phyloP scores from a whole-genome alignment of 2,888 invertebrate species.

The Plutella xylostella region DNA sequence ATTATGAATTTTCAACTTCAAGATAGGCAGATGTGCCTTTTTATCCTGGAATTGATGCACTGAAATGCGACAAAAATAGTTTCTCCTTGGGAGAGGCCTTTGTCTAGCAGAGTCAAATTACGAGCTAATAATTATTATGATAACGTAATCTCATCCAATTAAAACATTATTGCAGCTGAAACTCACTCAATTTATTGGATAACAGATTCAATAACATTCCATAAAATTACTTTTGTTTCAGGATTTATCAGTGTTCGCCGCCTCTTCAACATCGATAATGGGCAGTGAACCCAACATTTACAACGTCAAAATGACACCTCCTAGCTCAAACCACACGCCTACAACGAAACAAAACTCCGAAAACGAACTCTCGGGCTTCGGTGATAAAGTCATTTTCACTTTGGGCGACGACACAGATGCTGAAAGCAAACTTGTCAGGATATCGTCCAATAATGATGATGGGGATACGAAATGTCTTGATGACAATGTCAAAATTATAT shows the following conservation, averaged over 20 bases:
- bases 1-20: too few species aligned
- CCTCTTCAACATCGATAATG: constrained; percentile 57
- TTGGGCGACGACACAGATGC: constrained; percentile 37
- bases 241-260: constrained; percentile 44
- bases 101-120: too few species aligned
- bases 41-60: too few species aligned
- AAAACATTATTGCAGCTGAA: too few species aligned
- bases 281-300: constrained; percentile 63
- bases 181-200: too few species aligned
- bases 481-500: constrained; percentile 46
- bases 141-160: too few species aligned
- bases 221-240: too few species aligned
- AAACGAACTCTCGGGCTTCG: constrained; percentile 8
- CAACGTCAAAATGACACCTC: constrained; percentile 39
- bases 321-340: constrained; percentile 38
- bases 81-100: too few species aligned
- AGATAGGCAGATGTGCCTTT: too few species aligned
- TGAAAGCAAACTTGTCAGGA: constrained; percentile 38
- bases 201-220: too few species aligned
- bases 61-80: too few species aligned
- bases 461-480: constrained; percentile 30
- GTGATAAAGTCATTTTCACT: constrained; percentile 44
- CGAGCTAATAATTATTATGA: too few species aligned
- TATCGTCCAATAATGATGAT: constrained; percentile 53
- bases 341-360: constrained; percentile 50